A percentile compares a stretch with the other conserved stretches of the same genome.
Evolutionary conservation across 2,797 vertebrate genomes (phyloP).

Genomic region (Benthosema pterotum): DNA sequence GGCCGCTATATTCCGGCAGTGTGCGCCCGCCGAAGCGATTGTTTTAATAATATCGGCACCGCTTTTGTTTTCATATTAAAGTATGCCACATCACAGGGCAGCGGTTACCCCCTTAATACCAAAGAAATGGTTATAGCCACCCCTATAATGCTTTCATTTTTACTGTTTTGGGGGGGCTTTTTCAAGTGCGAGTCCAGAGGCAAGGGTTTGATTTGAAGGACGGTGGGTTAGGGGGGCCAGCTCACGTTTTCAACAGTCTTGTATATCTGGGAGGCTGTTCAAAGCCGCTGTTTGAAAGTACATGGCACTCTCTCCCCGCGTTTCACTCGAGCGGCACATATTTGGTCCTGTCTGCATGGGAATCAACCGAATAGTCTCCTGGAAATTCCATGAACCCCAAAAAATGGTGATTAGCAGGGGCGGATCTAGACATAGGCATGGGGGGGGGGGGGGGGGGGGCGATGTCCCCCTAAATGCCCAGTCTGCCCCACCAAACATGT

Average conservation of each 20-base stretch:
- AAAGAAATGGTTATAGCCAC: slow-evolving; percentile 59
- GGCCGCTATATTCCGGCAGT: slow-evolving; percentile 34
- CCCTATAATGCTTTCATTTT: slow-evolving; percentile 52
- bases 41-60: slow-evolving; percentile 56
- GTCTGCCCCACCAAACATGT: too few species aligned
- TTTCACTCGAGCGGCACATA: slow-evolving; percentile 42
- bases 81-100: slow-evolving; percentile 68
- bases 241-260: slow-evolving; percentile 38
- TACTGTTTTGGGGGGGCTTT: slow-evolving; percentile 44
- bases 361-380: too few species aligned
- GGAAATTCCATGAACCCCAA: too few species aligned
- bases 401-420: too few species aligned
- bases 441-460: too few species aligned
- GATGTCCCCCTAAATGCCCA: too few species aligned
- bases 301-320: background rate
- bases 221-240: slow-evolving; percentile 45
- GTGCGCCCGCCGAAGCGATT: slow-evolving; percentile 36
- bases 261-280: slow-evolving; percentile 52
- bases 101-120: slow-evolving; percentile 44
- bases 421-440: too few species aligned
- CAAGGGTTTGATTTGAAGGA: slow-evolving; percentile 49
- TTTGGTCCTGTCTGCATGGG: slow-evolving; percentile 22
- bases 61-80: slow-evolving; percentile 62
- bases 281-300: slow-evolving; percentile 38
- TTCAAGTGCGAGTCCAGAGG: slow-evolving; percentile 45